phyloP scores from a whole-genome alignment of 2,888 invertebrate species.

The Idaea straminata region DNA sequence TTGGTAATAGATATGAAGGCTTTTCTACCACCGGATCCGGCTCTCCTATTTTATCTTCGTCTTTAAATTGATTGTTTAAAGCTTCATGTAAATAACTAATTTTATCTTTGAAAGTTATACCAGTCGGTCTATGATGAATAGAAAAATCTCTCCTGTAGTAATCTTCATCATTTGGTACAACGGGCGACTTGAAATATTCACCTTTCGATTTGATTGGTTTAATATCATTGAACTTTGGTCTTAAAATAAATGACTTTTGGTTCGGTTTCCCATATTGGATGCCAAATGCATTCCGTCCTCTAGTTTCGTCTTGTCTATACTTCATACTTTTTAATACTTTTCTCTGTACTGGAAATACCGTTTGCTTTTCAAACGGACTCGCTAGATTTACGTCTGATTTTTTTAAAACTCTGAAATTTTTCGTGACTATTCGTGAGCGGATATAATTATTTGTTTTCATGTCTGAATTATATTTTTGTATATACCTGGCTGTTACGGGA shows the following conservation, averaged over 20 bases:
- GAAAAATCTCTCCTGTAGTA: constrained; percentile 34
- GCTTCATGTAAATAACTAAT: constrained; percentile 29
- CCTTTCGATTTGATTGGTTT: constrained; percentile 14
- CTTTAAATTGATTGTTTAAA: constrained; percentile 21
- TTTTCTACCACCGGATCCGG: constrained; percentile 27
- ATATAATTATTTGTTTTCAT: constrained; percentile 8
- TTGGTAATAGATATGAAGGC: constrained; percentile 27
- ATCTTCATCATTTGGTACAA: constrained; percentile 32
- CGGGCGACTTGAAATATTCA: constrained; percentile 30
- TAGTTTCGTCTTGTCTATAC: constrained; percentile 23
- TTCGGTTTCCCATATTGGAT: constrained; percentile 12
- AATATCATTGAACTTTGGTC: constrained; percentile 39
- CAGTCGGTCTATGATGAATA: constrained; percentile 26
- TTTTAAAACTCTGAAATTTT: constrained; percentile 22
- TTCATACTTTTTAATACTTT: constrained; percentile 21
- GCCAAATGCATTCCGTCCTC: constrained; percentile 20
- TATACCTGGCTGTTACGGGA: not conserved
- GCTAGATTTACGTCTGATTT: constrained; percentile 21
- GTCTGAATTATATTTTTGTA: not conserved
- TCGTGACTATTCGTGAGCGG: constrained; percentile 16
- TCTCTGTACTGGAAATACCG: constrained; percentile 37
- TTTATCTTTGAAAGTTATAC: constrained; percentile 38
- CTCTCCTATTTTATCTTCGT: constrained; percentile 9
- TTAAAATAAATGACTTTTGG: constrained; percentile 32
- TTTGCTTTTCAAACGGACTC: constrained; percentile 43